Percentiles rank a stretch among this genome's conserved stretches.
phyloP scores from a whole-genome alignment of 1,140 invertebrate species.

The Drosophila pallidifrons region DNA sequence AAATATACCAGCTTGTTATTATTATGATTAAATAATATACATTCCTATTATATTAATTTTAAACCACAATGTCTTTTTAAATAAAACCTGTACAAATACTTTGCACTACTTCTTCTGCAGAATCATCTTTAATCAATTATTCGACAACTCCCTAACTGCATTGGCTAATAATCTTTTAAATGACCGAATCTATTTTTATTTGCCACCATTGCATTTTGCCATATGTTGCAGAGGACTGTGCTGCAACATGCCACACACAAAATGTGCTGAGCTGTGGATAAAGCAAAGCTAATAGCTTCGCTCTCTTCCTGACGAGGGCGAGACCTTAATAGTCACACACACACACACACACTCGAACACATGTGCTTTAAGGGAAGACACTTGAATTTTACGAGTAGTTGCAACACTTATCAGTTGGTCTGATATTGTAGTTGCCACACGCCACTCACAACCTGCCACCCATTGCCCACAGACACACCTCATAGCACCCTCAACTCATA shows the following conservation, averaged over 20 bases:
- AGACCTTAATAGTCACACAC: slow-evolving; percentile 21
- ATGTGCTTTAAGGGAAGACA: slow-evolving; percentile 37
- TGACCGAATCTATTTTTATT: slow-evolving; percentile 28
- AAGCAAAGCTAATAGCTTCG: slow-evolving; percentile 56
- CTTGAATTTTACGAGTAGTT: slow-evolving; percentile 58
- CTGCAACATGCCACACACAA: slow-evolving; percentile 50
- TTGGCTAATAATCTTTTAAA: slow-evolving; percentile 31
- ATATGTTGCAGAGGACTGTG: slow-evolving; percentile 19
- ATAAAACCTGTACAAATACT: too few species aligned
- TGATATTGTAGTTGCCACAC: slow-evolving; percentile 30
- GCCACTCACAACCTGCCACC: not conserved
- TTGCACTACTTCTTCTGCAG: not conserved
- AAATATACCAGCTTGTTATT: too few species aligned
- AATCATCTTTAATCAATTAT: not conserved
- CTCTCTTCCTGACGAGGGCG: slow-evolving; percentile 37
- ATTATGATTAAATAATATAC: too few species aligned
- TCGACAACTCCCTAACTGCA: not conserved
- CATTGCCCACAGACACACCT: slow-evolving; percentile 3
- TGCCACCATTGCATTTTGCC: slow-evolving; percentile 15
- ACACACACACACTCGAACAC: slow-evolving; percentile 24
- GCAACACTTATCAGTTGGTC: slow-evolving; percentile 51
- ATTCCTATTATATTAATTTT: too few species aligned
- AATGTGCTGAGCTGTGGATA: slow-evolving; percentile 50
- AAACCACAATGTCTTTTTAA: too few species aligned
- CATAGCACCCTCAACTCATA: not conserved